Conservation (phyloP, 2,113 vertebrate species). For the Notothenia rossii region DNA sequence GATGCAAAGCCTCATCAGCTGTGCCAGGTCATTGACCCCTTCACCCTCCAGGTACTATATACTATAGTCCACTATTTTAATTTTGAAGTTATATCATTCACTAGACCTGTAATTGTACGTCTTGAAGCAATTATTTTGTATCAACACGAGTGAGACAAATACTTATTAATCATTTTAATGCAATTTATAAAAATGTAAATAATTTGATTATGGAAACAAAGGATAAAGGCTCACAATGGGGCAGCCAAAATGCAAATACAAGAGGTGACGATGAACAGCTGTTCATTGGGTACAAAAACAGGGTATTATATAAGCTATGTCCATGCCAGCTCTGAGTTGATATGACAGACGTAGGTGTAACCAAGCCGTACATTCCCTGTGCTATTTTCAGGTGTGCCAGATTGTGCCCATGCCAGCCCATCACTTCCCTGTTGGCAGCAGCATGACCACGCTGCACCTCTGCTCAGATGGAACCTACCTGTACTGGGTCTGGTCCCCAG, state of each 20-base stretch:
- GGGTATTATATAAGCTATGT: neutral
- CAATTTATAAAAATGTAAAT: neutral
- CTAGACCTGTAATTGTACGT: neutral
- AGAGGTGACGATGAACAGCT: neutral
- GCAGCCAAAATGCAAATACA: neutral
- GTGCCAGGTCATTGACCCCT: slow-evolving; percentile 96
- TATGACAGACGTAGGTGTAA: neutral
- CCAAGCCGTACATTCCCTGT: slow-evolving; percentile 5
- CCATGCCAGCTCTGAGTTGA: neutral
- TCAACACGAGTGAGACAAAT: neutral
- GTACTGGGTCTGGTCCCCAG: slow-evolving; percentile 99
- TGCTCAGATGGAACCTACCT: slow-evolving; percentile 97
- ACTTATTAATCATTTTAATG: neutral
- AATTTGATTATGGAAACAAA: neutral
- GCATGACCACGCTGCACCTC: slow-evolving; percentile 95
- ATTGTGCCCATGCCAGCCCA: slow-evolving; percentile 93
- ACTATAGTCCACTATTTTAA: neutral
- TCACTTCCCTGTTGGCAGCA: slow-evolving; percentile 95
- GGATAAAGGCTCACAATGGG: neutral
- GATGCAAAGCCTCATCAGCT: slow-evolving; percentile 97
- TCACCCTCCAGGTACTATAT: slow-evolving; percentile 92
- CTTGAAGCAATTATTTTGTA: neutral
- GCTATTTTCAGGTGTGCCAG: slow-evolving; percentile 89
- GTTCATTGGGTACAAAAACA: neutral
- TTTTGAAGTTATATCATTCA: neutral